These are phyloP conservation scores for Zaprionus inermis DNA, from an alignment of 1,140 invertebrate genomes.

Conservation along the genomic window DNA sequence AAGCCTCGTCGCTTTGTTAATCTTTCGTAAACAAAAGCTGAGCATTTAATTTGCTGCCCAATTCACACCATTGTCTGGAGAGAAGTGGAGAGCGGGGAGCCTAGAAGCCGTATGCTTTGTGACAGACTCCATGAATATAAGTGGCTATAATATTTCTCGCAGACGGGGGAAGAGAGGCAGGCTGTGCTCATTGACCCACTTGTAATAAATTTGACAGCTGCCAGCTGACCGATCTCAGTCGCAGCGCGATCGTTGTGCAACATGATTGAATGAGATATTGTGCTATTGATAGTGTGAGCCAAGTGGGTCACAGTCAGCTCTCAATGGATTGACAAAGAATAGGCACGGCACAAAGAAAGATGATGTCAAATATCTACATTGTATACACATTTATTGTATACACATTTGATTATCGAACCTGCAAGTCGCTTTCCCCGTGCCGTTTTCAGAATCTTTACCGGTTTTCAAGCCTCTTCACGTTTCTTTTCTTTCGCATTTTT, in stretches of 20 bases:
- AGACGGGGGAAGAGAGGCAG: background rate
- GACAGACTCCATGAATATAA: conserved; percentile 19
- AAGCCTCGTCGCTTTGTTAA: conserved; percentile 27
- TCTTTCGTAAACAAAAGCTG: conserved; percentile 48
- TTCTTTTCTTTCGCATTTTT: background rate
- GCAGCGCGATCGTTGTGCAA: conserved; percentile 36
- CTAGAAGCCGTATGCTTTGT: conserved; percentile 17
- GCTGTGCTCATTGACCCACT: conserved; percentile 41
- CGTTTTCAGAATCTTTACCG: background rate
- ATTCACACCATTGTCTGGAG: conserved; percentile 49
- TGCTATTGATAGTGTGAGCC: conserved; percentile 1
- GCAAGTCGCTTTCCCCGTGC: background rate
- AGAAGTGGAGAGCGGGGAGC: conserved; percentile 4
- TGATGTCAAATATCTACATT: background rate
- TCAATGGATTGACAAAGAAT: conserved; percentile 15
- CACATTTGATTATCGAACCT: background rate
- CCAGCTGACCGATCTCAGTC: conserved; percentile 32
- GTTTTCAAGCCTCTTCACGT: background rate
- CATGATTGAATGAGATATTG: conserved; percentile 30
- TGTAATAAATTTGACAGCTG: conserved; percentile 25
- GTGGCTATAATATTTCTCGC: background rate
- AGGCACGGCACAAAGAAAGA: background rate
- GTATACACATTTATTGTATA: background rate
- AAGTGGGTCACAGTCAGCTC: conserved; percentile 40
- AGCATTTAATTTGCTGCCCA: conserved; percentile 34